These are phyloP conservation scores for Thunnus thynnus DNA, from an alignment of 2,113 vertebrate species.

Conservation along the genomic window DNA sequence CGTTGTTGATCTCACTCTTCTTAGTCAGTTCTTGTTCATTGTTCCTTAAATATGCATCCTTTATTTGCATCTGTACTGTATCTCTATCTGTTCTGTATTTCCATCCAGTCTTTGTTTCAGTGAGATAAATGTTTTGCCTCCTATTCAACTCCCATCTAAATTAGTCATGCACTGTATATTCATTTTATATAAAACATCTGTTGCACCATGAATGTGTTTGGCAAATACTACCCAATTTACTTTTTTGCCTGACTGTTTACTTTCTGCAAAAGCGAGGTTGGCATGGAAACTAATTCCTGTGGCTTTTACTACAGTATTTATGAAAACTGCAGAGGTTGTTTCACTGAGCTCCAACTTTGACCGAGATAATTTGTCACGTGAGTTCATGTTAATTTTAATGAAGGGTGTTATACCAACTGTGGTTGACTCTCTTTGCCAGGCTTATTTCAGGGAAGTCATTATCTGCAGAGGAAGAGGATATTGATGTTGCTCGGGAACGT, in stretches of 20 bases:
- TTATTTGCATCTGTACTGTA: no score
- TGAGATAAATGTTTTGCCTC: neutral
- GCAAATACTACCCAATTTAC: constrained; percentile 19
- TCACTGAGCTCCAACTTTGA: constrained; percentile 59
- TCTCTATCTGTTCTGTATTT: neutral
- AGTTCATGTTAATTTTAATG: constrained; percentile 60
- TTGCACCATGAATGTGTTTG: constrained; percentile 25
- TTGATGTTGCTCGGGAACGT: constrained; percentile 94
- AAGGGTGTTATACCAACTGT: constrained; percentile 42
- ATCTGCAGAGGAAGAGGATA: constrained; percentile 90
- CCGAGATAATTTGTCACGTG: constrained; percentile 51
- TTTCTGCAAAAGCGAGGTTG: constrained; percentile 51
- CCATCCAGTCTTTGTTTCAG: neutral
- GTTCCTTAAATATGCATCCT: no score
- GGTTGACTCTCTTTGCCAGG: constrained; percentile 75
- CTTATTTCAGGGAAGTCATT: constrained; percentile 84
- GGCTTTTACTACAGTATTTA: constrained; percentile 27
- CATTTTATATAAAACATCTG: constrained; percentile 51
- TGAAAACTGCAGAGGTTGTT: constrained; percentile 66
- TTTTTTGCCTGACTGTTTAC: constrained; percentile 16
- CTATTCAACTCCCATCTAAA: constrained; percentile 10
- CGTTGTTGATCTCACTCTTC: no score
- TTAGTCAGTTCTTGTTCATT: no score
- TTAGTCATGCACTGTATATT: constrained; percentile 14
- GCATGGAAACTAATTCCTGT: constrained; percentile 63